A percentile compares a stretch with the other conserved stretches of the same genome.
Conservation (phyloP, 2,113 vertebrate species). For the Herpailurus yagouaroundi region DNA sequence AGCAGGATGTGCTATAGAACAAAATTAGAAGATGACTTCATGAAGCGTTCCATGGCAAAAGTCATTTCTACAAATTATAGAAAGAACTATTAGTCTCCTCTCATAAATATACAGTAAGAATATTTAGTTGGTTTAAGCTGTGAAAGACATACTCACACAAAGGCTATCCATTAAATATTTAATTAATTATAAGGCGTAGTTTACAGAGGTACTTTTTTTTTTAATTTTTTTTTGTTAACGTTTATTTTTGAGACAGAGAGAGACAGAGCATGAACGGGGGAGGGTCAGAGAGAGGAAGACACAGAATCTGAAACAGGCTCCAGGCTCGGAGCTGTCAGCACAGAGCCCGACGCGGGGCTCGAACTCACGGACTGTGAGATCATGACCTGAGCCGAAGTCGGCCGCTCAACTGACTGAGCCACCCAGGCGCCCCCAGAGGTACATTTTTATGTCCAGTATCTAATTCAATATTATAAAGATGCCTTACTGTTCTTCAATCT, state of each 20-base stretch:
- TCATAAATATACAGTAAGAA: not conserved
- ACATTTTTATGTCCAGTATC: not conserved
- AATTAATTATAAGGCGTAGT: not conserved
- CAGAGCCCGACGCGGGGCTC: too few relatives aligned
- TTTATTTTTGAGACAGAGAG: too few relatives aligned
- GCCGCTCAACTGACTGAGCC: too few relatives aligned
- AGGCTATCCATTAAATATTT: not conserved
- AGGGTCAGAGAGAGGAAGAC: too few relatives aligned
- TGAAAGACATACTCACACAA: not conserved
- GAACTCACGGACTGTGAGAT: too few relatives aligned
- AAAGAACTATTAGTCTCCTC: not conserved
- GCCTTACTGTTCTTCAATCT: not conserved
- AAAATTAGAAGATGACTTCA: not conserved
- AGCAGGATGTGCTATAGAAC: not conserved
- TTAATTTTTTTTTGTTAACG: too few relatives aligned
- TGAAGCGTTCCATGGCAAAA: not conserved
- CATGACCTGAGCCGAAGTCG: too few relatives aligned
- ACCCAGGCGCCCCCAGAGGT: not conserved
- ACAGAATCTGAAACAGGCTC: too few relatives aligned
- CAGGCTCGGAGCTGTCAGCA: too few relatives aligned
- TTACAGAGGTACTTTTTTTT: not conserved
- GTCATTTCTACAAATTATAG: not conserved
- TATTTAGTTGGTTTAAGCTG: not conserved
- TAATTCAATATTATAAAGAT: not conserved
- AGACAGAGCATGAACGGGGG: too few relatives aligned